Evolutionary conservation across 2,888 invertebrate species (phyloP).

Genomic region (Erebia palarica): DNA sequence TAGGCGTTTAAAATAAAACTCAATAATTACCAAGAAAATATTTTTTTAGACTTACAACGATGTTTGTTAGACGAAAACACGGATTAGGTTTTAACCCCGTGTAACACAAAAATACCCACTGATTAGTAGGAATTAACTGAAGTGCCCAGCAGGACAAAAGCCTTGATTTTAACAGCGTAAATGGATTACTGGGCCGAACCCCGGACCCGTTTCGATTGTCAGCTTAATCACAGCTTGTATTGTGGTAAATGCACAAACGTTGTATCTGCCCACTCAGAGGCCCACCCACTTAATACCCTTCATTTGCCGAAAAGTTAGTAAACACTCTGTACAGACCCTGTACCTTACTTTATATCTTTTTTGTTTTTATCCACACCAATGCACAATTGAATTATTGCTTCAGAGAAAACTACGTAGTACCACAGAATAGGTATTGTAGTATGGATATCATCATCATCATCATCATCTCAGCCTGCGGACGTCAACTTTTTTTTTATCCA

Average conservation of each 20-base stretch:
- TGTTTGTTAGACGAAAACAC: neutral
- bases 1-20: too few species aligned
- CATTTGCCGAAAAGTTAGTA: slow-evolving; percentile 29
- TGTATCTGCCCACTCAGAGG: slow-evolving; percentile 57
- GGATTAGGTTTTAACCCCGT: neutral
- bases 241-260: slow-evolving; percentile 65
- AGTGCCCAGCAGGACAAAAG: slow-evolving; percentile 14
- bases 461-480: too few species aligned
- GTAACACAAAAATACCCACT: slow-evolving; percentile 16
- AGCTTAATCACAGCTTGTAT: slow-evolving; percentile 52
- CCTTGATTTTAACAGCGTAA: slow-evolving; percentile 58
- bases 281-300: slow-evolving; percentile 28
- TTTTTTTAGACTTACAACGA: neutral
- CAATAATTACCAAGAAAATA: too few species aligned
- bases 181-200: slow-evolving; percentile 63
- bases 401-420: too few species aligned
- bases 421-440: too few species aligned
- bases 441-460: too few species aligned
- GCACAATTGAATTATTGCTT: too few species aligned
- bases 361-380: too few species aligned
- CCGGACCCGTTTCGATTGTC: slow-evolving; percentile 52
- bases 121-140: slow-evolving; percentile 20
- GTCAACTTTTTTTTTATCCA: too few species aligned
- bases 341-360: neutral
- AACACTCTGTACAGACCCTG: slow-evolving; percentile 22